These are phyloP conservation scores for Marmota flaviventris DNA, from an alignment of 2,113 vertebrate species.

Conservation along the genomic window DNA sequence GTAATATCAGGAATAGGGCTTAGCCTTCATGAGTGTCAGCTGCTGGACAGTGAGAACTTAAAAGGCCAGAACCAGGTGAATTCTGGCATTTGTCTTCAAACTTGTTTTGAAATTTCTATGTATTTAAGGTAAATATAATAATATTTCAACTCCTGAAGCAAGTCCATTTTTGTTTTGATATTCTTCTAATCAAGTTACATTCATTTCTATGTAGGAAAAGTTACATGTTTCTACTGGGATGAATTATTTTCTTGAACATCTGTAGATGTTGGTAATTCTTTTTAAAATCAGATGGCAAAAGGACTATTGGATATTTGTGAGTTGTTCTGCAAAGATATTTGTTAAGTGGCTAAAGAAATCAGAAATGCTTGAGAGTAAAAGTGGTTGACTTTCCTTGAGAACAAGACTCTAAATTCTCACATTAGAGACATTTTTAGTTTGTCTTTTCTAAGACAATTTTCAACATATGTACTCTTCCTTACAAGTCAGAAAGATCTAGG, in stretches of 20 bases:
- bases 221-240: background rate
- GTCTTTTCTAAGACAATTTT: constrained; percentile 58
- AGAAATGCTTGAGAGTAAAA: constrained; percentile 33
- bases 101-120: background rate
- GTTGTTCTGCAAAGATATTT: background rate
- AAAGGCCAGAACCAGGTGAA: background rate
- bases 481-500: constrained; percentile 61
- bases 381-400: constrained; percentile 48
- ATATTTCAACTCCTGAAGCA: background rate
- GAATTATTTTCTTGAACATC: background rate
- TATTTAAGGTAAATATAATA: background rate
- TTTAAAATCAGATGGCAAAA: background rate
- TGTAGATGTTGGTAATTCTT: background rate
- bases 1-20: background rate
- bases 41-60: background rate
- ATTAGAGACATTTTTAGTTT: background rate
- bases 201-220: background rate
- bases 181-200: background rate
- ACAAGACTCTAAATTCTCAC: background rate
- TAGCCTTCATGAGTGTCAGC: background rate
- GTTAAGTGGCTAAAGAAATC: constrained; percentile 47
- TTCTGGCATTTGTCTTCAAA: background rate
- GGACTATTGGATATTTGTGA: background rate
- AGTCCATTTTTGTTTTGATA: background rate
- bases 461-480: constrained; percentile 69